Conservation (phyloP, 1,140 invertebrate genomes). For the Adoxophyes honmai region DNA sequence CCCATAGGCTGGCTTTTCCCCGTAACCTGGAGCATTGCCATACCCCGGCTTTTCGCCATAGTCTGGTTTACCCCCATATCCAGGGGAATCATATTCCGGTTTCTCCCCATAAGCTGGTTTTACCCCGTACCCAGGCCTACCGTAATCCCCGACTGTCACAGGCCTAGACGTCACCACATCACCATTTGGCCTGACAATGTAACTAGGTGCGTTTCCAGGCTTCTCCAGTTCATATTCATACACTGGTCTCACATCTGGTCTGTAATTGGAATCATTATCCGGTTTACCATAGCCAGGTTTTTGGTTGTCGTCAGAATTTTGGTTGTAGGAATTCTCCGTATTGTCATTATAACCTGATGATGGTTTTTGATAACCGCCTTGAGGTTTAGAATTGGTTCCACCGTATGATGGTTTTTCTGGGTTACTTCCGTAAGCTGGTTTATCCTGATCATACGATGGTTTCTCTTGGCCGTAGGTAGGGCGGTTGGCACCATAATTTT, state of each 20-base stretch:
- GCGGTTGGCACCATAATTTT: constrained; percentile 9
- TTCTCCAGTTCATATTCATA: constrained; percentile 52
- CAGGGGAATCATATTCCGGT: neutral
- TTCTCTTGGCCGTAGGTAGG: constrained; percentile 17
- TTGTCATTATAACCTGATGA: too few relatives aligned
- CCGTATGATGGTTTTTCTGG: constrained; percentile 19
- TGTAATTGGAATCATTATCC: constrained; percentile 3
- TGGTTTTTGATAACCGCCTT: too few relatives aligned
- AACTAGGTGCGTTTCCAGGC: constrained; percentile 45
- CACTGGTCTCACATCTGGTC: constrained; percentile 47
- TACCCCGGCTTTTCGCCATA: neutral
- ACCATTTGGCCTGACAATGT: constrained; percentile 42
- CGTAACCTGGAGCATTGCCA: neutral
- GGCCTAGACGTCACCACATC: constrained; percentile 56
- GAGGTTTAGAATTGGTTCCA: neutral
- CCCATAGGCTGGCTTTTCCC: neutral
- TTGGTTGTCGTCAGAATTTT: constrained; percentile 7
- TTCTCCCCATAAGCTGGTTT: constrained; percentile 15
- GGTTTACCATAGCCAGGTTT: constrained; percentile 21
- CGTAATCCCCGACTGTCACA: constrained; percentile 49
- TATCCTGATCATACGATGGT: neutral
- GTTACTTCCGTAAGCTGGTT: constrained; percentile 15
- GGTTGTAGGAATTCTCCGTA: too few relatives aligned
- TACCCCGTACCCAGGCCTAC: constrained; percentile 23
- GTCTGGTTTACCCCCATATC: neutral